Conservation (phyloP, 2,113 vertebrate genomes). For the Gymnocephalus cernua region DNA sequence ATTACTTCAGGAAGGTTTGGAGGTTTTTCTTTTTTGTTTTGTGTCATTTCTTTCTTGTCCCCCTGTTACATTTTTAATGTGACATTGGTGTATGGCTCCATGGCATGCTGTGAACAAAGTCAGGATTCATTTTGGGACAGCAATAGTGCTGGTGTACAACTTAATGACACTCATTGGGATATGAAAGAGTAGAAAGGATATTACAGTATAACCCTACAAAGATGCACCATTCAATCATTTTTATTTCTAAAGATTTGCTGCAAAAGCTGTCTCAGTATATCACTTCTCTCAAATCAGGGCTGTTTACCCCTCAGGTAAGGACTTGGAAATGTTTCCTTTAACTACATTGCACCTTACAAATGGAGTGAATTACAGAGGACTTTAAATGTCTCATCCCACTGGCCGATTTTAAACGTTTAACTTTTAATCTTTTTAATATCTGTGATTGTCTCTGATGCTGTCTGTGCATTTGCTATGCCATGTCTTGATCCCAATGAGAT, state of each 20-base stretch:
- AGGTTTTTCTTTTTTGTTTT: background rate
- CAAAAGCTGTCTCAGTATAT: background rate
- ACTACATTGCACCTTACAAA: background rate
- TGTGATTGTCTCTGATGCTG: background rate
- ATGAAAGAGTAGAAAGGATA: background rate
- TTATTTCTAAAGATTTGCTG: background rate
- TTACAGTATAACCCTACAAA: background rate
- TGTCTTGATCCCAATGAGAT: background rate
- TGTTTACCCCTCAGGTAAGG: background rate
- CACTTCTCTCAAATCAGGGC: background rate
- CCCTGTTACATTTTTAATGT: background rate
- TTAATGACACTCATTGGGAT: background rate
- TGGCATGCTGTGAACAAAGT: background rate
- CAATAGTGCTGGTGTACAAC: background rate
- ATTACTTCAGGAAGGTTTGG: background rate
- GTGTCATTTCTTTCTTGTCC: background rate
- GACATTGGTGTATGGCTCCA: background rate
- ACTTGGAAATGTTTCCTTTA: background rate
- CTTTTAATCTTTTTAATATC: background rate
- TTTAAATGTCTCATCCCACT: background rate
- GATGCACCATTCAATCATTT: background rate
- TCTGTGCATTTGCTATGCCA: background rate
- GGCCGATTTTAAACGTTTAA: background rate
- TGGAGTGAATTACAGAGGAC: background rate
- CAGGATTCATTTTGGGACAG: background rate